phyloP scores from a whole-genome alignment of 2,113 vertebrate species.

The Pluvialis apricaria region DNA sequence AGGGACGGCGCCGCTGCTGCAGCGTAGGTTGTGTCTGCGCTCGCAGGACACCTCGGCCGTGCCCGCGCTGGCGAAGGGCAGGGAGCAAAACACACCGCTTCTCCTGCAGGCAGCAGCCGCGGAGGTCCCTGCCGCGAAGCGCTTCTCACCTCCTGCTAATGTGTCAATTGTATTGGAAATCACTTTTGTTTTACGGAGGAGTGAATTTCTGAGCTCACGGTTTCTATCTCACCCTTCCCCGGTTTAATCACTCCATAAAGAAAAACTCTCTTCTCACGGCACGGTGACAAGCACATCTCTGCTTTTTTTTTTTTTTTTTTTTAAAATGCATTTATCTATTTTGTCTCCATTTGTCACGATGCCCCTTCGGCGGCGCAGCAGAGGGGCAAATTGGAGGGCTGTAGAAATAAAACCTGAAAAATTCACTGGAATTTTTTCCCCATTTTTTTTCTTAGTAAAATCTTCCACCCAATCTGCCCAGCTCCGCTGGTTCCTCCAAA shows the following conservation, averaged over 20 bases:
- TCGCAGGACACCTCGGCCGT: fast-evolving
- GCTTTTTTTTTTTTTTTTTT: background rate
- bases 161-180: background rate
- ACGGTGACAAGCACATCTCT: background rate
- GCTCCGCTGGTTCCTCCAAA: background rate
- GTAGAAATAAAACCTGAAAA: background rate
- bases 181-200: background rate
- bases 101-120: background rate
- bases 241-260: background rate
- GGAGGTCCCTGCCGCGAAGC: background rate
- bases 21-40: fast-evolving
- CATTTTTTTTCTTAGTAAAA: background rate
- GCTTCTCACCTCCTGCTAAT: background rate
- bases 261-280: background rate
- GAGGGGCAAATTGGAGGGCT: background rate
- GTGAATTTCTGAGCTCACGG: background rate
- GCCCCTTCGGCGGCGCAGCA: background rate
- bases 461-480: background rate
- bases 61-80: fast-evolving
- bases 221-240: background rate
- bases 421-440: background rate
- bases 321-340: background rate
- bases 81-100: background rate
- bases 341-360: background rate
- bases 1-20: background rate